A percentile compares a stretch with the other conserved stretches of the same genome.
phyloP scores from a whole-genome alignment of 2,888 invertebrate species.

The Leucophenga montana region DNA sequence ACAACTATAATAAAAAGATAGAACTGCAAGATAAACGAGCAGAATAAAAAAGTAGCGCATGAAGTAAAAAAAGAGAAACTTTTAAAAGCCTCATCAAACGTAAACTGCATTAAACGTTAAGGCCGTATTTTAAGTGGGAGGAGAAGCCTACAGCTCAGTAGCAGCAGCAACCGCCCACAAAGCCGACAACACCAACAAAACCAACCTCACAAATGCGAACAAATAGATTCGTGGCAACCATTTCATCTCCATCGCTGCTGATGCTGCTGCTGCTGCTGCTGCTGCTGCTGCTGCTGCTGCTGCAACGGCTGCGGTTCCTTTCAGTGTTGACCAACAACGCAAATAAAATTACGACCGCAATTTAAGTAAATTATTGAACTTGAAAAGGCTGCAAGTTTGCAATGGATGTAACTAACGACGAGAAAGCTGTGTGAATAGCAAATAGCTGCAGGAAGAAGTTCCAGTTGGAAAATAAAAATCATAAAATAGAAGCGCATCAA shows the following conservation, averaged over 20 bases:
- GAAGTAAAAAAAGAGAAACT: background rate
- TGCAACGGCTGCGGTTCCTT: background rate
- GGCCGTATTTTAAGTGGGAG: background rate
- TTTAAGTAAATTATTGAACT: constrained; percentile 60
- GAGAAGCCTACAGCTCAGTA: background rate
- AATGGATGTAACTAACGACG: constrained; percentile 38
- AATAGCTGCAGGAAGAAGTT: constrained; percentile 30
- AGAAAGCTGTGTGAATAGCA: constrained; percentile 38
- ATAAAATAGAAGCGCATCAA: too few species aligned
- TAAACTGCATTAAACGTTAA: constrained; percentile 1
- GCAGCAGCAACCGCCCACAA: constrained; percentile 4
- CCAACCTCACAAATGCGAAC: background rate
- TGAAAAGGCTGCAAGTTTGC: constrained; percentile 48
- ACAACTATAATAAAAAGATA: constrained; percentile 15
- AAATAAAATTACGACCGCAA: constrained; percentile 45
- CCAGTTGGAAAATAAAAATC: background rate
- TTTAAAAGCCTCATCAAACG: constrained; percentile 14
- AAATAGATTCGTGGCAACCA: background rate
- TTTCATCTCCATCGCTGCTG: background rate
- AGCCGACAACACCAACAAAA: background rate
- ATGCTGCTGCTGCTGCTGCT: background rate
- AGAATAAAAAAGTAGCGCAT: constrained; percentile 34
- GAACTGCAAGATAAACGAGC: constrained; percentile 31
- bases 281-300: background rate
- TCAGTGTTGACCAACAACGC: background rate